Base-by-base conservation (phyloP, 2,797 vertebrate species). In the Enteromius radiatus region DNA sequence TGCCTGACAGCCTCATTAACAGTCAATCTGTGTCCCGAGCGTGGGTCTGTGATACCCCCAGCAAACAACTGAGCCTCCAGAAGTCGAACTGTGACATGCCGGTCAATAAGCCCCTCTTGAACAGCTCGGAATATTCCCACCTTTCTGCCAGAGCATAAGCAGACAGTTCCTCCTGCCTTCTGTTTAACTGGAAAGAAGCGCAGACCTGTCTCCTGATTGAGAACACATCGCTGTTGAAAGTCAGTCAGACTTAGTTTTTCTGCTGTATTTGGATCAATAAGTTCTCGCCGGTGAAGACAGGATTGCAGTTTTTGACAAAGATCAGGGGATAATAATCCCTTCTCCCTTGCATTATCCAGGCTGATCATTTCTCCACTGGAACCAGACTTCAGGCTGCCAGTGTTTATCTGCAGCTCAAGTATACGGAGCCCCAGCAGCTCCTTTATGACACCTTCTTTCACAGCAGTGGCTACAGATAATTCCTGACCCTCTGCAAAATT, bases 1-100 rank as follows among this genome's bases (percentile, higher is more conserved):
- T 95, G 93, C 78, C 91, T 92, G 76, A 97, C 84, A 0, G 97
- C 97, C 78, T 97, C 96, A 0, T 94, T 91, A 61, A 97, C 89
- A 0, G 93, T 96, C 82, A 98, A 91, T 36, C 96, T 93, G 84
- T 96, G 97, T 21, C 97, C 96, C 0, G 97, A 97, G 70, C 96
- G 94, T 15, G 97, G 96, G 88, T 99, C 98, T 28, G 91, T 91
- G 41, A 99, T 97, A 84, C 98, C 98, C 19, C 98, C 97, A 8
- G 97, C 97, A 90, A 97, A 96, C 43, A 99, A 94, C n/a, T 98
- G 98, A 75, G 96, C 94, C 93, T 99, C 98, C 70, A 99, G 92
- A 59, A 99, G 86, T 84, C 96, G 93, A 68, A 95, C 80, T 0
- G 93, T 93, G 1, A 96, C 96, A 82, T 97, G 92, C 0, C 93